These are phyloP conservation scores for Eustalomyia histrio DNA, from an alignment of 2,888 invertebrate species.

Conservation along the genomic window DNA sequence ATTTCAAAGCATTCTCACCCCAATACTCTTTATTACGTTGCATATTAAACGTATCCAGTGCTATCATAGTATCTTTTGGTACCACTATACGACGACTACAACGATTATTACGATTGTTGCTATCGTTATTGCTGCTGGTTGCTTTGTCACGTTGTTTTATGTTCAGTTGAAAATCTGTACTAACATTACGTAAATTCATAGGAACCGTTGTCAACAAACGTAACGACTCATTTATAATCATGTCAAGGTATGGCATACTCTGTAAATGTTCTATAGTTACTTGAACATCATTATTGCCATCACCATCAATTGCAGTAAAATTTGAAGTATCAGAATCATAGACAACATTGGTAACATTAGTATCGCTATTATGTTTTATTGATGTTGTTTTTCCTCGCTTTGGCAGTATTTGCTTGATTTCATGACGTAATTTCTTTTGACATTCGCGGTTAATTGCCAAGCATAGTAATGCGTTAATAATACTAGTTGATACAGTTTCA, in stretches of 20 bases:
- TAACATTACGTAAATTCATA: constrained; percentile 76
- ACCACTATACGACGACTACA: constrained; percentile 59
- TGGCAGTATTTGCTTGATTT: constrained; percentile 71
- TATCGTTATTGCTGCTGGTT: constrained; percentile 4
- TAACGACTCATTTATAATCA: constrained; percentile 76
- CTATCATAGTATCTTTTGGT: constrained; percentile 75
- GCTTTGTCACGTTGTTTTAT: constrained; percentile 25
- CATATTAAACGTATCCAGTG: constrained; percentile 76
- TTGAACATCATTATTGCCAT: constrained; percentile 15
- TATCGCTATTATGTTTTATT: constrained; percentile 39
- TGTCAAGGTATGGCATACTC: constrained; percentile 75
- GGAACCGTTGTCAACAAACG: constrained; percentile 77
- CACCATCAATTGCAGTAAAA: background rate
- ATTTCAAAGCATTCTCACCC: constrained; percentile 75
- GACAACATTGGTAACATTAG: constrained; percentile 11
- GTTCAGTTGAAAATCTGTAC: constrained; percentile 73
- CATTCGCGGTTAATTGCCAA: constrained; percentile 73
- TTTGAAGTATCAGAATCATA: background rate
- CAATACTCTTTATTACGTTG: constrained; percentile 75
- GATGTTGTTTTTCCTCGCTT: constrained; percentile 23
- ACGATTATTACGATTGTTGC: background rate
- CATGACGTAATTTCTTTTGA: constrained; percentile 74
- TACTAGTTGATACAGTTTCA: constrained; percentile 76
- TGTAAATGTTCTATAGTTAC: constrained; percentile 70
- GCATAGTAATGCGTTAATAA: constrained; percentile 74